These are phyloP conservation scores for Panurus biarmicus DNA, from an alignment of 2,113 vertebrate species.

Conservation along the genomic window DNA sequence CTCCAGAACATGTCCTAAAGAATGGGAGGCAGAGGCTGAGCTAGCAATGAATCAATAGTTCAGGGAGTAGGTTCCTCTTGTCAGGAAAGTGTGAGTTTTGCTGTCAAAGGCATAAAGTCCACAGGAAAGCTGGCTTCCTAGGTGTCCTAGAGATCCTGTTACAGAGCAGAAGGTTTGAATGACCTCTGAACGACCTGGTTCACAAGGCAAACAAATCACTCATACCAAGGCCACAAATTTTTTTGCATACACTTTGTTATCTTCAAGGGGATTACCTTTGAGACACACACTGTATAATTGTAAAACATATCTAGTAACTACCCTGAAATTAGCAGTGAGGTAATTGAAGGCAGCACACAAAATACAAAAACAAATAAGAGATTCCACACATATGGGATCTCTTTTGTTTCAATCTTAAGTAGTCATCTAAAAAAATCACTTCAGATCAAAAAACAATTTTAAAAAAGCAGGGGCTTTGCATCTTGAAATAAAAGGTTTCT, in stretches of 20 bases:
- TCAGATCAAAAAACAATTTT: background rate
- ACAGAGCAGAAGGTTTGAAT: background rate
- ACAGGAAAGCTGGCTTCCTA: background rate
- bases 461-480: accelerated
- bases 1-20: background rate
- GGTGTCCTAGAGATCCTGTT: background rate
- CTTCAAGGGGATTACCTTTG: background rate
- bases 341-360: background rate
- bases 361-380: background rate
- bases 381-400: background rate
- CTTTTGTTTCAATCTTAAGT: background rate
- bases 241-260: background rate
- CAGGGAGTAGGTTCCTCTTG: background rate
- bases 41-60: background rate
- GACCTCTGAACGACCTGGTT: background rate
- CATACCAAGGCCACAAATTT: background rate
- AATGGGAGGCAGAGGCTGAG: background rate
- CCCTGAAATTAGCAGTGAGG: background rate
- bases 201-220: background rate
- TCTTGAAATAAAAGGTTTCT: background rate
- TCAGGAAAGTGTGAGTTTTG: background rate
- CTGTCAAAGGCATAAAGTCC: background rate
- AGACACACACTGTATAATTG: background rate
- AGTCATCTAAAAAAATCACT: background rate
- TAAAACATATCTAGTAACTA: background rate